Conservation (phyloP, 2,797 vertebrate species). For the Distichodus sexfasciatus region DNA sequence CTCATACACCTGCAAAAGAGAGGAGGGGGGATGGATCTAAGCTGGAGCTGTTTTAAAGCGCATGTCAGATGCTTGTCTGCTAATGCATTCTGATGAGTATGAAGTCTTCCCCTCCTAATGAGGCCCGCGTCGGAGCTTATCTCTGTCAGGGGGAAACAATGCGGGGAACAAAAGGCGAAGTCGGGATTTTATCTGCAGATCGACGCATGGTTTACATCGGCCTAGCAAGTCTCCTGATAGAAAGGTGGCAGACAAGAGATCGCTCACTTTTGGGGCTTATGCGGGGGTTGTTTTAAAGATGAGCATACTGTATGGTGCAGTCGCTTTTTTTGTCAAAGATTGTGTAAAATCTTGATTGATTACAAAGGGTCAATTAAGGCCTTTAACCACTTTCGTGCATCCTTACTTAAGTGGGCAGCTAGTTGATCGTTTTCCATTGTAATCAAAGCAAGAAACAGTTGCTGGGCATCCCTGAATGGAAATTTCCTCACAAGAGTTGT, state of each 20-base stretch:
- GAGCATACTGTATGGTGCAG: too few species aligned
- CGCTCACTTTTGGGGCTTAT: conserved; percentile 2
- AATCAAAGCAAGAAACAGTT: too few species aligned
- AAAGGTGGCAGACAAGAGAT: conserved; percentile 1
- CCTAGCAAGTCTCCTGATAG: not conserved
- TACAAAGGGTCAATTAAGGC: too few species aligned
- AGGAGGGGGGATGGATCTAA: not conserved
- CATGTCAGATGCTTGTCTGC: conserved; percentile 52
- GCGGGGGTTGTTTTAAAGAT: not conserved
- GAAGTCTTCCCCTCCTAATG: conserved; percentile 51
- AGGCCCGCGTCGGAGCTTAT: conserved; percentile 42
- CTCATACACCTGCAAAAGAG: too few species aligned
- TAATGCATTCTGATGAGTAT: conserved; percentile 57
- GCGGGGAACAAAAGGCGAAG: conserved; percentile 21
- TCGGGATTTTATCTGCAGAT: conserved; percentile 32
- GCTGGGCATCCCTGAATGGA: too few species aligned
- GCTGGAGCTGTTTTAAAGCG: conserved; percentile 37
- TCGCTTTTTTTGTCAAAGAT: too few species aligned
- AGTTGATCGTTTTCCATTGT: too few species aligned
- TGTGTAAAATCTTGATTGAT: too few species aligned
- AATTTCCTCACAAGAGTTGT: too few species aligned
- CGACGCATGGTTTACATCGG: conserved; percentile 27
- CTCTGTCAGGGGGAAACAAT: conserved; percentile 50
- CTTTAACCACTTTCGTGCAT: too few species aligned
- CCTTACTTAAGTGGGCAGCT: too few species aligned